Conservation (phyloP, 1,140 invertebrate species). For the Maconellicoccus hirsutus region DNA sequence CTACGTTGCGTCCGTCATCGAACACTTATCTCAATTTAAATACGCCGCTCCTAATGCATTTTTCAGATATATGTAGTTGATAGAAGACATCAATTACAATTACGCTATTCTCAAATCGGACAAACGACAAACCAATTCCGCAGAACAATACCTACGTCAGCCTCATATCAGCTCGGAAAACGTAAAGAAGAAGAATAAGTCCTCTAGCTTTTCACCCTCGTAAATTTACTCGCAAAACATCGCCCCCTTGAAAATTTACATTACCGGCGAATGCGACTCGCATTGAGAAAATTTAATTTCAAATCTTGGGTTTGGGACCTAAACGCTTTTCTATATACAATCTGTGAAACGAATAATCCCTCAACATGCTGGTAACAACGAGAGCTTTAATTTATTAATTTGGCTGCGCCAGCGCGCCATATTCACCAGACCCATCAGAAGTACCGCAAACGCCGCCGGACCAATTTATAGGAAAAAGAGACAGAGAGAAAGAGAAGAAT, state of each 20-base stretch:
- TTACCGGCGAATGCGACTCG: not conserved
- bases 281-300: not conserved
- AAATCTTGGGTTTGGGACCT: not conserved
- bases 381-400: not conserved
- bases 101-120: too few relatives aligned
- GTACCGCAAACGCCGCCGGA: not conserved
- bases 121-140: too few relatives aligned
- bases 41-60: too few relatives aligned
- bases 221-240: not conserved
- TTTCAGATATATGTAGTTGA: too few relatives aligned
- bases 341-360: not conserved
- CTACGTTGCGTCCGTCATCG: too few relatives aligned
- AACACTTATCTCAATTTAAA: too few relatives aligned
- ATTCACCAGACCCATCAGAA: too few relatives aligned
- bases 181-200: too few relatives aligned
- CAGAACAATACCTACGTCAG: too few relatives aligned
- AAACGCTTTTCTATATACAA: not conserved
- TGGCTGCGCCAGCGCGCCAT: not conserved
- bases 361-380: not conserved
- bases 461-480: not conserved
- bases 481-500: not conserved
- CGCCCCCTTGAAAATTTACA: not conserved
- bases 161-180: too few relatives aligned
- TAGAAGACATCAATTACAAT: too few relatives aligned
- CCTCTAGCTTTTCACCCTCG: not conserved